phyloP scores from a whole-genome alignment of 1,140 invertebrate genomes.

The Plodia interpunctella region DNA sequence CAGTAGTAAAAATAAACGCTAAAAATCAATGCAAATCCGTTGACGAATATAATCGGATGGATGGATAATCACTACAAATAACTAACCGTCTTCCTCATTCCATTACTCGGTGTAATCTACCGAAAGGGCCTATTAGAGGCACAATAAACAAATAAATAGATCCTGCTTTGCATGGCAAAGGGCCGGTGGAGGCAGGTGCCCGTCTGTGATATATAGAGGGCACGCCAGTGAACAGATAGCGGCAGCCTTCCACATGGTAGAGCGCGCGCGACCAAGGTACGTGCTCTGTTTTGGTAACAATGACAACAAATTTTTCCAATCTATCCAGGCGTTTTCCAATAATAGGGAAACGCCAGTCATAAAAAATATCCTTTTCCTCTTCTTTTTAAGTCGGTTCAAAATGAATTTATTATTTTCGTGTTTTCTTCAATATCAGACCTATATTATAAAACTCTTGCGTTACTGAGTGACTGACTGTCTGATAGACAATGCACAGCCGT shows the following conservation, averaged over 20 bases:
- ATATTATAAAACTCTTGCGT: too few species aligned
- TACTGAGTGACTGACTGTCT: too few species aligned
- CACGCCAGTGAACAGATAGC: background rate
- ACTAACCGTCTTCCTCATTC: background rate
- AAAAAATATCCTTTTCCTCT: too few species aligned
- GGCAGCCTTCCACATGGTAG: background rate
- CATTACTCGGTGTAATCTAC: background rate
- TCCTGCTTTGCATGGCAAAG: conserved; percentile 1
- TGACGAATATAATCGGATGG: background rate
- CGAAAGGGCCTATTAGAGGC: background rate
- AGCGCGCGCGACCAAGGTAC: background rate
- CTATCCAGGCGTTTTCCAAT: too few species aligned
- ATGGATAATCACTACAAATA: background rate
- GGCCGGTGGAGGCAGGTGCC: background rate
- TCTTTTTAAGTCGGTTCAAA: too few species aligned
- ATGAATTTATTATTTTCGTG: too few species aligned
- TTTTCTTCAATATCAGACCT: too few species aligned
- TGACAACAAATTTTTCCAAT: too few species aligned
- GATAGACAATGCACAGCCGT: too few species aligned
- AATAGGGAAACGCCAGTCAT: too few species aligned
- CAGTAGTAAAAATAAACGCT: too few species aligned
- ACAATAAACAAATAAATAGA: conserved; percentile 6
- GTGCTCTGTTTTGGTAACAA: too few species aligned
- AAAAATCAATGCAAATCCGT: background rate
- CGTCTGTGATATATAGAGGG: conserved; percentile 1